Base-by-base conservation (phyloP, 2,797 vertebrate species). In the Cheirogaleus major region DNA sequence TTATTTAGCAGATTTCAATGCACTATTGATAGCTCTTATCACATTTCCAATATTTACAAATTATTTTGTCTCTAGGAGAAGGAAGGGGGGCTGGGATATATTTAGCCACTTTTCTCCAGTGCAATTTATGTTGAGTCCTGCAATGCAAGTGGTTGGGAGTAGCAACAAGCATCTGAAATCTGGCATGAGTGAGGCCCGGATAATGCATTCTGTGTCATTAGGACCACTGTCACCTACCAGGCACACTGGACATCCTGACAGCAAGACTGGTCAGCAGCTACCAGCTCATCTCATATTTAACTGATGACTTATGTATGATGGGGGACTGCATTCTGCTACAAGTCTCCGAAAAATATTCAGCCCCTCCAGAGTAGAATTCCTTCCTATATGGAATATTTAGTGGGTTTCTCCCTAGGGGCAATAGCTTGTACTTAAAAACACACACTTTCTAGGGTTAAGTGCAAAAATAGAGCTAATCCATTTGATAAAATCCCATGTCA, bases 371-470 rank as follows among this genome's bases (percentile, higher is more conserved):
- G 13, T 10, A 79, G 8, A 94, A 95, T 38, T 32, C 18, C 63
- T 95, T 95, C 57, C 50, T 86, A 86, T 55, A 80, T 57, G 30
- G 6, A 97, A 75, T 89, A 78, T 79, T 94, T 95, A 93, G 55
- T 11, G 22, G 91, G 61, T 30, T 87, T 88, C 84, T 97, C 90
- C 91, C 45, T 45, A 5, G 10, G 57, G n/a, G 55, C 61, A 92
- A 94, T 70, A n/a, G n/a, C 57, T 0, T 1, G 32, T 23, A 83
- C 30, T 90, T 96, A 91, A 94, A 95, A 95, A 90, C 55, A 82
- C 45, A 61, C 41, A 78, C 27, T 87, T 92, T 79, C 30, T 23
- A 38, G 86, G 50, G 65, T 50, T 85, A 89, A 65, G n/a, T 38
- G 30, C 72, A 84, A 89, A 96, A 79, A 89, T 22, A 55, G 52